Conservation (phyloP, 2,113 vertebrate species). For the Hippocampus zosterae region DNA sequence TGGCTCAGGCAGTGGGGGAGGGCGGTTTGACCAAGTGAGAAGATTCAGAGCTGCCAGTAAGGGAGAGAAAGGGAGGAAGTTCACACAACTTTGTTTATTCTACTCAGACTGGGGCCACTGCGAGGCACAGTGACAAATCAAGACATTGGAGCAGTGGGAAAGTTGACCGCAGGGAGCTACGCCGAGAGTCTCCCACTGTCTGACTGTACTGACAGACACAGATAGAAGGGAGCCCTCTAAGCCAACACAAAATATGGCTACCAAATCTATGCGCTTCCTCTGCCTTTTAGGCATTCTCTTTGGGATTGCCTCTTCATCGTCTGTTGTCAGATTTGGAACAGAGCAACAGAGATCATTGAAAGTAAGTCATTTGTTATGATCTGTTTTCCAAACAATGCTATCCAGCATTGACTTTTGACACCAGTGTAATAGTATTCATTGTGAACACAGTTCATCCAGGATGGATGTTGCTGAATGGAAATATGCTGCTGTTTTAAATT, state of each 20-base stretch:
- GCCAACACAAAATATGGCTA: slow-evolving; percentile 57
- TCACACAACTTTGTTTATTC: slow-evolving; percentile 61
- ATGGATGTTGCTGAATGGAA: neutral
- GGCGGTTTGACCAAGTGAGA: slow-evolving; percentile 46
- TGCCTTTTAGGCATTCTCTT: slow-evolving; percentile 60
- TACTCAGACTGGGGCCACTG: slow-evolving; percentile 42
- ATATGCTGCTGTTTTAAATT: neutral
- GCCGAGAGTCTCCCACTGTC: slow-evolving; percentile 29
- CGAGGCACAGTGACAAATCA: slow-evolving; percentile 46
- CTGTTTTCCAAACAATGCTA: neutral
- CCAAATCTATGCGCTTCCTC: slow-evolving; percentile 44
- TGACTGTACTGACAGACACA: slow-evolving; percentile 38
- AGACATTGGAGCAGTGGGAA: slow-evolving; percentile 44
- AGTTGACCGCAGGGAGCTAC: slow-evolving; percentile 37
- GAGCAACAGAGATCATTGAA: slow-evolving; percentile 43
- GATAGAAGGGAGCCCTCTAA: slow-evolving; percentile 23
- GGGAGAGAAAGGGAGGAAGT: slow-evolving; percentile 56
- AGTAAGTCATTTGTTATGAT: slow-evolving; percentile 49
- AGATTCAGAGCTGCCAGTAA: slow-evolving; percentile 40
- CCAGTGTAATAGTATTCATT: neutral
- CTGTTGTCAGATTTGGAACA: slow-evolving; percentile 37
- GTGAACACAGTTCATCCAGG: neutral
- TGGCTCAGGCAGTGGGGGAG: slow-evolving; percentile 57
- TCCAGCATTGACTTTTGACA: neutral
- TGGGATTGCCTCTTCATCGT: slow-evolving; percentile 34